phyloP scores from a whole-genome alignment of 1,140 invertebrate genomes.

The Drosophila mayri region DNA sequence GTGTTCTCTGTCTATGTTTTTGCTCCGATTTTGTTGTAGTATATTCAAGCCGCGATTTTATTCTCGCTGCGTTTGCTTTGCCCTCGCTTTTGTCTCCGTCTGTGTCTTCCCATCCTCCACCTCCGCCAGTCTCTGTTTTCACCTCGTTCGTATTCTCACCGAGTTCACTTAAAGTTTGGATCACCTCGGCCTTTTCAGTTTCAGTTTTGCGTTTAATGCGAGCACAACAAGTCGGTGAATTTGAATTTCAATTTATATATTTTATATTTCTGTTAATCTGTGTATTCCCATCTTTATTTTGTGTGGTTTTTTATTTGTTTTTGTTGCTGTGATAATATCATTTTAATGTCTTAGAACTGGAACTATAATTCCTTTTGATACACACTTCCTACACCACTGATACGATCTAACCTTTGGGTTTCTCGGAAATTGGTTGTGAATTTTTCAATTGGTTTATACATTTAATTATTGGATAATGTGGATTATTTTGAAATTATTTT shows the following conservation, averaged over 20 bases:
- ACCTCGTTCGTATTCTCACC: constrained; percentile 58
- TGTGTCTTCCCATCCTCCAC: not conserved
- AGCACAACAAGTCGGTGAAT: constrained; percentile 71
- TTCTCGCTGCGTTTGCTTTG: constrained; percentile 55
- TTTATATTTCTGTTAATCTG: not conserved
- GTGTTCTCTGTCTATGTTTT: constrained; percentile 4
- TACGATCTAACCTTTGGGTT: not conserved
- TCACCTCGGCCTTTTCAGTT: constrained; percentile 62
- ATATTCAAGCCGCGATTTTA: constrained; percentile 59
- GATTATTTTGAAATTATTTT: not conserved
- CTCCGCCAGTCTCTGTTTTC: not conserved
- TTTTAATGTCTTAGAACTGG: constrained; percentile 16
- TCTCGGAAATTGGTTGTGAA: not conserved
- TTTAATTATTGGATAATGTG: not conserved
- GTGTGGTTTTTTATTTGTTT: constrained; percentile 14
- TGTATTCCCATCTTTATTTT: not conserved
- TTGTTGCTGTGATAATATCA: constrained; percentile 5
- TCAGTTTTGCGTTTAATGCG: constrained; percentile 74
- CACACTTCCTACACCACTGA: constrained; percentile 3
- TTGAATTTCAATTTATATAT: constrained; percentile 20
- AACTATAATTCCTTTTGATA: constrained; percentile 19
- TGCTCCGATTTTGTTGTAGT: constrained; percentile 29
- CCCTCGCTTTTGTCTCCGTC: constrained; percentile 18
- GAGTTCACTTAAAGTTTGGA: constrained; percentile 72
- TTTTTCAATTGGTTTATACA: not conserved